Base-by-base conservation (phyloP, 2,888 invertebrate genomes). In the Thereva unica region DNA sequence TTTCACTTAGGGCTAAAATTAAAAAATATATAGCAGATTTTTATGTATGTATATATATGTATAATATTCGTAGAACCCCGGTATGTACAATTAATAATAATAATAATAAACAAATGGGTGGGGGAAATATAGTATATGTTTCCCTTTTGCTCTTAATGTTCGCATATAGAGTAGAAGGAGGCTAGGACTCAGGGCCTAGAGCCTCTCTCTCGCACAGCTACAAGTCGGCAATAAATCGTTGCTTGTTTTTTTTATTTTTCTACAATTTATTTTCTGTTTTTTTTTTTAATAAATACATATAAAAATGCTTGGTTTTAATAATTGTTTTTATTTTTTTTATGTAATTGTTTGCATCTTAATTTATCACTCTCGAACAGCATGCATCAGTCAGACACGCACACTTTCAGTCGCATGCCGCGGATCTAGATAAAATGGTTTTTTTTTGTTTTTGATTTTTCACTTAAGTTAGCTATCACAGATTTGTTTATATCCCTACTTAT, bases 381-480 rank as follows among this genome's bases (percentile, higher is more conserved):
- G 61, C 61, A 6, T 50, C 50, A 50, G 61, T 61, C 61, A 23
- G 61, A 23, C 47, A 49, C 49, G 50, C 50, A 59, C 41, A 37
- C 61, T 45, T 50, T 61, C 61, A 61, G 61, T 61, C 61, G 49
- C 61, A 40, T 50, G 41, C 61, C 23, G 23, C 23, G 23, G 23
- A 23, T 23, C 23, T 23, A 23, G 23, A 23, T 23, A 23, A 23
- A 23, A 23, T 23, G 23, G 23, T n/a, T n/a, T n/a, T n/a, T n/a
- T n/a, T n/a, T n/a, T n/a, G 23, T 23, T 23, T 23, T 23, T 23
- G 23, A 23, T 23, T 23, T 23, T 23, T 23, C 4, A 50, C 50
- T 61, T 50, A 61, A 61, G 38, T 50, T 61, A 61, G 50, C 61
- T 61, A 61, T 61, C 61, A 61, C 61, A 61, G 61, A 61, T 61